Evolutionary conservation across 2,888 invertebrate genomes (phyloP).

Genomic region (Tanypteryx hageni): DNA sequence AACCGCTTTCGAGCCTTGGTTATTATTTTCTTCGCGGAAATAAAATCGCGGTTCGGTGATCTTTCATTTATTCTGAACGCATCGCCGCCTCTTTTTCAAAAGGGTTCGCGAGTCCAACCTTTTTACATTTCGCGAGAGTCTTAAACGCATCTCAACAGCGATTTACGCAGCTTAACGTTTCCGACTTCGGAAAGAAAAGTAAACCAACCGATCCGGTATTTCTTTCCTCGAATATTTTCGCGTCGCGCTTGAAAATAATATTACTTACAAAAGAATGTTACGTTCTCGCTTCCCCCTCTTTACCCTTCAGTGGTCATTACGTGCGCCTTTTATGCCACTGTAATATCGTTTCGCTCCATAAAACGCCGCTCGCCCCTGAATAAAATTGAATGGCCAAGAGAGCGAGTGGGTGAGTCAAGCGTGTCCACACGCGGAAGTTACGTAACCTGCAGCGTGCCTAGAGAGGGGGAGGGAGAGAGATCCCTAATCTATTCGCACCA

Average conservation of each 20-base stretch:
- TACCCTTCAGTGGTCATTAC: too few species aligned
- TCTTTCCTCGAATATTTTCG: too few species aligned
- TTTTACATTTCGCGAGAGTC: too few species aligned
- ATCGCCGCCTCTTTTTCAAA: neutral
- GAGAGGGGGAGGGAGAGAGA: neutral
- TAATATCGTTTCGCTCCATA: constrained; percentile 12
- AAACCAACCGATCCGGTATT: too few species aligned
- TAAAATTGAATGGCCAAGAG: neutral
- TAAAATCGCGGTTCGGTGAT: neutral
- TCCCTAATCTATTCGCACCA: neutral
- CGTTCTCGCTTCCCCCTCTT: too few species aligned
- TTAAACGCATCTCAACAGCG: too few species aligned
- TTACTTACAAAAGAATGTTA: too few species aligned
- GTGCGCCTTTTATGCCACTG: neutral
- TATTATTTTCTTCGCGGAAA: neutral
- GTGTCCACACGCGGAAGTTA: constrained; percentile 18
- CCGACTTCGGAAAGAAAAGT: too few species aligned
- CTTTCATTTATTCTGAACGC: neutral
- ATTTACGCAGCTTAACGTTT: too few species aligned
- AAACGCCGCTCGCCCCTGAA: neutral
- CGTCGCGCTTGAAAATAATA: too few species aligned
- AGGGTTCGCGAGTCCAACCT: too few species aligned
- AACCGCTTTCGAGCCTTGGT: neutral
- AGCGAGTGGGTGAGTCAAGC: neutral
- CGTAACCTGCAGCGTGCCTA: neutral